Evolutionary conservation across 1,140 invertebrate species (phyloP), one percentile per base, ranked within the genome.

Genomic region (Brachystomella parvula): DNA sequence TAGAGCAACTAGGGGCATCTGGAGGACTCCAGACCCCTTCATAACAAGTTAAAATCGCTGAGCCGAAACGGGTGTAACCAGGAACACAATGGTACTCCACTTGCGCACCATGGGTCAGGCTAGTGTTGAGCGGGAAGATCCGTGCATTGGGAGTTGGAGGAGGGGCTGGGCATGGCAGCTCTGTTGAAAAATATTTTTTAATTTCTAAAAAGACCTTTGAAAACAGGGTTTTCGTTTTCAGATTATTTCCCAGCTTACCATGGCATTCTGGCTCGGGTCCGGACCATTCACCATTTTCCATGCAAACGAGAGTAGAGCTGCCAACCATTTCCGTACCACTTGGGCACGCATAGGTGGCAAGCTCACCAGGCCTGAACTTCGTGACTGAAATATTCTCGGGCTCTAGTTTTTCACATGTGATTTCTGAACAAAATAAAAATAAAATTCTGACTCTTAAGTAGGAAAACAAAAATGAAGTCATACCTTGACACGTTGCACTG

Each of bases 61-160:
- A 86, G 0, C 90, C 90, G 1, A 87, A 83, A 47, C 90, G 82
- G 75, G 89, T 86, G 77, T 83, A 93, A 68, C 89, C 87, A 6
- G 89, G 89, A 61, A 93, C 78, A 75, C 94, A 96, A 70, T 91
- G 87, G 76, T 94, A 96, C 74, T 92, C 89, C 1, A 92, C 86
- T 1, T 86, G 84, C 63, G 88, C 88, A 6, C 86, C 87, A 74
- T 88, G 94, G 3, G 85, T 81, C 0, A 88, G 92, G 0, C 88
- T 87, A 28, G 87, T 86, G 73, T 95, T 94, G 44, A 90, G 85
- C 9, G 92, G 83, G 71, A 92, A 92, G 0, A 92, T 86, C 67
- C 90, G 81, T 0, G 90, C 91, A 76, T 94, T 93, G 59, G 90
- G 87, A 57, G 92, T 88, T 2, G 81, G 77, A 28, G 83, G 82